Conservation (phyloP, 1,140 invertebrate species). For the Matsumurasca onukii region DNA sequence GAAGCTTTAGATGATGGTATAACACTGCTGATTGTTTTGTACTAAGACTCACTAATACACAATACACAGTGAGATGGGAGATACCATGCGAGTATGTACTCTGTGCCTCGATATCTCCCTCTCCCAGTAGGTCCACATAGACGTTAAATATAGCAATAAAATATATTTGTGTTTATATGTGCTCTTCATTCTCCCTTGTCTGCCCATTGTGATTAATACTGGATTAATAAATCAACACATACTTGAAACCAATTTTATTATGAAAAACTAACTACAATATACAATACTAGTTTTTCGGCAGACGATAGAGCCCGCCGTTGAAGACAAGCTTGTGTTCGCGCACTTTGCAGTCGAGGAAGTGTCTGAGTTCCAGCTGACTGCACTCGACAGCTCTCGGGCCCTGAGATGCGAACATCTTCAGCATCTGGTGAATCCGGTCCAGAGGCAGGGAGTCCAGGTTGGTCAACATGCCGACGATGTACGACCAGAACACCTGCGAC, state of each 20-base stretch:
- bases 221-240: too few species aligned
- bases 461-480: constrained; percentile 95
- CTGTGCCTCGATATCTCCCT: too few species aligned
- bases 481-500: constrained; percentile 85
- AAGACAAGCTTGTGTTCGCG: constrained; percentile 83
- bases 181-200: too few species aligned
- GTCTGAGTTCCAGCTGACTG: constrained; percentile 80
- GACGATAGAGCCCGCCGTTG: constrained; percentile 81
- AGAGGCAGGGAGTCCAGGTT: constrained; percentile 91
- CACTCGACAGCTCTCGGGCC: constrained; percentile 86
- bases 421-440: constrained; percentile 94
- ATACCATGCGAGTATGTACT: too few species aligned
- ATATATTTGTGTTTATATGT: constrained; percentile 22
- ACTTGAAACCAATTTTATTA: too few species aligned
- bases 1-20: too few species aligned
- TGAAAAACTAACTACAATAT: too few species aligned
- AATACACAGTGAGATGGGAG: too few species aligned
- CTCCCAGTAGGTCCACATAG: too few species aligned
- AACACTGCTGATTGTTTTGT: too few species aligned
- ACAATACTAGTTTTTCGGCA: constrained; percentile 63
- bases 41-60: too few species aligned
- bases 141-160: constrained; percentile 17
- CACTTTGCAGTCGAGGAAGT: constrained; percentile 92
- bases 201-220: too few species aligned
- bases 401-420: constrained; percentile 92